Conservation (phyloP, 2,888 invertebrate genomes). For the Therioaphis trifolii region DNA sequence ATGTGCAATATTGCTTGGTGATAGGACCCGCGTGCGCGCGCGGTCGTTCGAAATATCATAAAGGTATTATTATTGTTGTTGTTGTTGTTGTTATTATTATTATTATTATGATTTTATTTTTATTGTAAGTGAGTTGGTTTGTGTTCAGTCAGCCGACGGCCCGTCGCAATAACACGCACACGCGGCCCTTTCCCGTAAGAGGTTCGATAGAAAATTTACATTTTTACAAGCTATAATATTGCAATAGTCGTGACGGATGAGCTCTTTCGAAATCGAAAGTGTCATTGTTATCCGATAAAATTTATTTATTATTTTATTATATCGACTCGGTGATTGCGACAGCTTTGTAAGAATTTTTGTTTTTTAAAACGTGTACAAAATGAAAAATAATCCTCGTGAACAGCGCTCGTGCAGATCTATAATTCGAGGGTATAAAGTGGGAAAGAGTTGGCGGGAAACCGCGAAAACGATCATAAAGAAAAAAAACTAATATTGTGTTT, state of each 20-base stretch:
- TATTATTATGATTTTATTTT: no score
- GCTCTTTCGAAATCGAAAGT: slow-evolving; percentile 2
- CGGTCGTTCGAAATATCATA: slow-evolving; percentile 14
- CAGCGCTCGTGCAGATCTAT: no score
- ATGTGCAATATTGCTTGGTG: background rate
- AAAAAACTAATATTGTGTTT: no score
- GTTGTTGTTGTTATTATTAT: no score
- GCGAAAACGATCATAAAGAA: no score
- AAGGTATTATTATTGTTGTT: background rate
- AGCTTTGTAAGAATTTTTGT: no score
- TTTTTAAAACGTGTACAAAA: background rate
- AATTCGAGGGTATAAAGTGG: no score
- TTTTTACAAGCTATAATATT: background rate
- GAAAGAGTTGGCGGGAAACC: no score
- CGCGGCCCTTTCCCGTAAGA: background rate
- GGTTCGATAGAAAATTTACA: slow-evolving; percentile 14
- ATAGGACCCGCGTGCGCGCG: background rate
- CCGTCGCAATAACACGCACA: background rate
- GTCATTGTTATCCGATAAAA: background rate
- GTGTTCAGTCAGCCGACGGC: background rate
- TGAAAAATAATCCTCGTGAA: background rate
- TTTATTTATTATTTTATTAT: no score
- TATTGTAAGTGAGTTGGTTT: no score
- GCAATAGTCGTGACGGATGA: no score
- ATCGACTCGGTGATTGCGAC: no score